A percentile compares a stretch with the other conserved stretches of the same genome.
Conservation (phyloP, 2,797 vertebrate genomes). For the Borostomias antarcticus region DNA sequence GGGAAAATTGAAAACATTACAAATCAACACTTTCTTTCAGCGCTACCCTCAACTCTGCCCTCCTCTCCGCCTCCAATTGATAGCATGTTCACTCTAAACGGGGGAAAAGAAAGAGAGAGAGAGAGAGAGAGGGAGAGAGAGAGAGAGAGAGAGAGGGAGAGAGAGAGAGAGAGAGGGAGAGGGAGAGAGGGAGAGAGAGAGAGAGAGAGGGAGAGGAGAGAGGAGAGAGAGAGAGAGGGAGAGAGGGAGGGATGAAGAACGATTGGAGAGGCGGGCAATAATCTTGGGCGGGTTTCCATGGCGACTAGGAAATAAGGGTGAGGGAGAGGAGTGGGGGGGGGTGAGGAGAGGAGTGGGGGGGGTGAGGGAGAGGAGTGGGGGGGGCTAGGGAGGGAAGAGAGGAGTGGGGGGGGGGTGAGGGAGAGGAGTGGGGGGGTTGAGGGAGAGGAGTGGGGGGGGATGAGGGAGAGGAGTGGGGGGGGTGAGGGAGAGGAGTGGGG, state of each 20-base stretch:
- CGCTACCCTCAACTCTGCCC: constrained; percentile 40
- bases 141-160: no score
- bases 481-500: constrained; percentile 45
- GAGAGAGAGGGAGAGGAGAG: constrained; percentile 22
- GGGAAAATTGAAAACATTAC: constrained; percentile 9
- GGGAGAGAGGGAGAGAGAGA: no score
- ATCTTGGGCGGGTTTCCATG: constrained; percentile 60
- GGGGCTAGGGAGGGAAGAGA: constrained; percentile 58
- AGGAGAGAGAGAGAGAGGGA: background rate
- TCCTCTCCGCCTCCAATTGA: constrained; percentile 49
- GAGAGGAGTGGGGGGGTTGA: background rate
- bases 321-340: constrained; percentile 52
- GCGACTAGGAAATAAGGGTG: constrained; percentile 57
- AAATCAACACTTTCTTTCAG: constrained; percentile 34
- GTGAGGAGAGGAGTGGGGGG: constrained; percentile 31
- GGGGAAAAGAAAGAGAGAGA: no score
- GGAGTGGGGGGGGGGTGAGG: constrained; percentile 60
- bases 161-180: no score
- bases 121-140: no score
- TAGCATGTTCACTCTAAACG: constrained; percentile 34
- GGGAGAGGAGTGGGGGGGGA: background rate
- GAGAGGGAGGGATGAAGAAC: no score
- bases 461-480: background rate
- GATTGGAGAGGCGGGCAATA: constrained; percentile 44
- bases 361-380: constrained; percentile 54